These are phyloP conservation scores for Ctenicera cuprea DNA, from an alignment of 2,888 invertebrate genomes.

Conservation along the genomic window DNA sequence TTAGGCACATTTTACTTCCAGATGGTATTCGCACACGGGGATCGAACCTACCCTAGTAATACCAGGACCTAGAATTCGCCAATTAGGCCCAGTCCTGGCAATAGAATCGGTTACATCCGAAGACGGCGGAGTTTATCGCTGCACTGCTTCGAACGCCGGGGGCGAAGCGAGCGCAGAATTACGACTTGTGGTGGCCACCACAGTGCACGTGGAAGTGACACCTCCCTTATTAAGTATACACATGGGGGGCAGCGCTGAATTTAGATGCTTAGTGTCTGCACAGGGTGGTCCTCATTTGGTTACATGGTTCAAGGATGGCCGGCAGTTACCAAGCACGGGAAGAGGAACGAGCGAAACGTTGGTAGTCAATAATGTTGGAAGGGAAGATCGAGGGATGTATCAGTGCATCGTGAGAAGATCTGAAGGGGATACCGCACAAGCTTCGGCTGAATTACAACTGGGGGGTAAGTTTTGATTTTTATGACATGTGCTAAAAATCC, in stretches of 20 bases:
- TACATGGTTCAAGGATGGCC: constrained; percentile 79
- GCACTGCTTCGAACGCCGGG: constrained; percentile 81
- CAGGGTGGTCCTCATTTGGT: constrained; percentile 73
- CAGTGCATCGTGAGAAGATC: constrained; percentile 83
- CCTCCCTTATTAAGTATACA: constrained; percentile 82
- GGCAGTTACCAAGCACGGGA: constrained; percentile 80
- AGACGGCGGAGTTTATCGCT: constrained; percentile 81
- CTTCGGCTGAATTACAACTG: constrained; percentile 83
- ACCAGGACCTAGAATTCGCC: constrained; percentile 79
- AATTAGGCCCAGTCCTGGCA: constrained; percentile 81
- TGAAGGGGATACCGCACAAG: constrained; percentile 85
- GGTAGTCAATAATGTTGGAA: constrained; percentile 79
- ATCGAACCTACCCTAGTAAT: constrained; percentile 79
- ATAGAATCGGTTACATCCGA: constrained; percentile 83
- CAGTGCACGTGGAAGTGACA: constrained; percentile 80
- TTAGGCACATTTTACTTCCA: constrained; percentile 64
- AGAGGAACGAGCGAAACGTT: constrained; percentile 79
- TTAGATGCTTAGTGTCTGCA: constrained; percentile 78
- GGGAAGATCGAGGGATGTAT: constrained; percentile 86
- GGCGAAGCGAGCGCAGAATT: constrained; percentile 83
- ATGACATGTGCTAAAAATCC: no score
- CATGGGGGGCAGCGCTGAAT: constrained; percentile 84
- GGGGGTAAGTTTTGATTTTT: constrained; percentile 78
- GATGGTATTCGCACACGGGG: constrained; percentile 82
- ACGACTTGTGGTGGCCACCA: constrained; percentile 79